Conservation (phyloP, 2,888 invertebrate species). For the Folsomia candida region DNA sequence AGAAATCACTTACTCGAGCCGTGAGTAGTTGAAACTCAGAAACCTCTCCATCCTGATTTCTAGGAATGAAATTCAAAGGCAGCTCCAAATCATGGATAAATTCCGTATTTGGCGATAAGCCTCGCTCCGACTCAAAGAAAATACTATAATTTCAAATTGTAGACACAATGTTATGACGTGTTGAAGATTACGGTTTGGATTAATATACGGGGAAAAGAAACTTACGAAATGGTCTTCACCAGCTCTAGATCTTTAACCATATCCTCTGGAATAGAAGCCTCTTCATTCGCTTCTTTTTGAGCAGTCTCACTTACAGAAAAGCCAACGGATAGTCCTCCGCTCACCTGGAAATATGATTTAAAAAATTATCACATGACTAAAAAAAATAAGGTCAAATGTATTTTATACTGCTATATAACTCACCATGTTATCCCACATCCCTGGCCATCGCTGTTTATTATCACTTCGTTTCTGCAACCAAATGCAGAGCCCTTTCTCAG, state of each 20-base stretch:
- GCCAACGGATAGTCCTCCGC: conserved; percentile 86
- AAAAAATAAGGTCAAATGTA: not conserved
- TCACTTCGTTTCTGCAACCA: conserved; percentile 90
- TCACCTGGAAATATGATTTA: conserved; percentile 59
- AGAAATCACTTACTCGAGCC: conserved; percentile 64
- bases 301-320: conserved; percentile 82
- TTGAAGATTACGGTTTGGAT: not conserved
- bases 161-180: conserved; percentile 51
- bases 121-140: conserved; percentile 88
- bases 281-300: conserved; percentile 89
- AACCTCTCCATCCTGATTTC: conserved; percentile 91
- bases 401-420: conserved; percentile 24
- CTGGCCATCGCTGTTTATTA: conserved; percentile 93
- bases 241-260: conserved; percentile 73
- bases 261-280: conserved; percentile 81
- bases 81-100: conserved; percentile 90
- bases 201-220: conserved; percentile 39
- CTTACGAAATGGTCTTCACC: conserved; percentile 77
- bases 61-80: conserved; percentile 84
- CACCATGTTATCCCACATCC: conserved; percentile 91
- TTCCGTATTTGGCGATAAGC: conserved; percentile 90
- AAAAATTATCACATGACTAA: too few species aligned
- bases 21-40: conserved; percentile 84
- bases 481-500: conserved; percentile 78
- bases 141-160: too few species aligned